Percentiles rank a stretch among this genome's conserved stretches.
phyloP scores from a whole-genome alignment of 2,888 invertebrate species.

The Agrochola lychnidis region DNA sequence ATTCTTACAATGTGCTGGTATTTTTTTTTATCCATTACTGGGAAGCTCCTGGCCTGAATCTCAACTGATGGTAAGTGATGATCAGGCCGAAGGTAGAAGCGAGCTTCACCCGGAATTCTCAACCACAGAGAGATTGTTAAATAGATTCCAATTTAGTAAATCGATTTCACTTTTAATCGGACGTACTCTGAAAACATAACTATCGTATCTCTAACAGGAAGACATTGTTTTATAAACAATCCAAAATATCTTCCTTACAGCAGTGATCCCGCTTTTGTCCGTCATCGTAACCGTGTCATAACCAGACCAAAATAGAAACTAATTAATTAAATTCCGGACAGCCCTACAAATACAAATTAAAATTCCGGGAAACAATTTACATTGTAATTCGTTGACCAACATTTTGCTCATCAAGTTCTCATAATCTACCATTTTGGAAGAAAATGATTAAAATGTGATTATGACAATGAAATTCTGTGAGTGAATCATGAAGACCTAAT shows the following conservation, averaged over 20 bases:
- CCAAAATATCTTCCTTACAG: not conserved
- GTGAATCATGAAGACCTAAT: constrained; percentile 21
- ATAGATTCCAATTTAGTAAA: not conserved
- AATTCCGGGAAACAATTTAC: constrained; percentile 56
- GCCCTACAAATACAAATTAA: constrained; percentile 44
- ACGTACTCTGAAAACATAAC: not conserved
- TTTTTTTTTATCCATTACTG: too few relatives aligned
- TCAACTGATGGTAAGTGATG: too few relatives aligned
- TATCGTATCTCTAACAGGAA: not conserved
- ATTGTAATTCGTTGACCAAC: constrained; percentile 47
- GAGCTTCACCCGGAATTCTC: too few relatives aligned
- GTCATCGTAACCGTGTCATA: not conserved
- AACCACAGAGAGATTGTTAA: not conserved
- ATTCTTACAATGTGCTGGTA: not conserved
- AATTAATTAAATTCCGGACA: constrained; percentile 17
- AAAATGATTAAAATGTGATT: constrained; percentile 24
- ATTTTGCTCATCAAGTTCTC: constrained; percentile 27
- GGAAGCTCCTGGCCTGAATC: too few relatives aligned
- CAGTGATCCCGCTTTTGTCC: not conserved
- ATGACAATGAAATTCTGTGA: constrained; percentile 10
- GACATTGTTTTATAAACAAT: not conserved
- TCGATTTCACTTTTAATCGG: not conserved
- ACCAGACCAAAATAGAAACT: not conserved
- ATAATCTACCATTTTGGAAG: constrained; percentile 37
- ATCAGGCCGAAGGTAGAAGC: too few relatives aligned